phyloP scores from a whole-genome alignment of 2,888 invertebrate genomes.

The Lycaena phlaeas region DNA sequence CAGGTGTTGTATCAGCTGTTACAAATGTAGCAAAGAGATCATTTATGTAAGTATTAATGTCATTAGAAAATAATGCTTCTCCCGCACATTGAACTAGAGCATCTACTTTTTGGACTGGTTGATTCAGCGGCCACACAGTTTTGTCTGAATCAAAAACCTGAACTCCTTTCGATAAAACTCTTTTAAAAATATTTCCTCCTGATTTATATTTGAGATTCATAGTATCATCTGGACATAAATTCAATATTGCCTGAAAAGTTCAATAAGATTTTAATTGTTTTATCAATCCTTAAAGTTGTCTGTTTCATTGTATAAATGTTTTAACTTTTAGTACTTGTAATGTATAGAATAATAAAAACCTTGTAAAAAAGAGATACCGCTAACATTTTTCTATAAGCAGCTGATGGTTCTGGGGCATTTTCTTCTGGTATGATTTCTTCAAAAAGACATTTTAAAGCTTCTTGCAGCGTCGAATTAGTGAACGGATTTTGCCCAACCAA shows the following conservation, averaged over 20 bases:
- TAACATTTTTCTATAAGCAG: conserved; percentile 71
- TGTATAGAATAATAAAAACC: conserved; percentile 22
- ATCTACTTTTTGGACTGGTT: conserved; percentile 83
- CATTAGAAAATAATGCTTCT: conserved; percentile 84
- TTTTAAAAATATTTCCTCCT: conserved; percentile 73
- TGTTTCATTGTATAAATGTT: background rate
- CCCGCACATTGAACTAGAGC: conserved; percentile 79
- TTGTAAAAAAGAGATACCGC: conserved; percentile 77
- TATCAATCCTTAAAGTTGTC: background rate
- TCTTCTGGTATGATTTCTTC: conserved; percentile 34
- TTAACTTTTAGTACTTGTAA: too few species aligned
- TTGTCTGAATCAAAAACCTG: conserved; percentile 81
- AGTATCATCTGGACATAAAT: conserved; percentile 65
- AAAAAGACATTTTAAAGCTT: conserved; percentile 31
- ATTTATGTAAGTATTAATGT: conserved; percentile 75
- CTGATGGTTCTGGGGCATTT: conserved; percentile 67
- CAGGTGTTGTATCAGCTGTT: conserved; percentile 68
- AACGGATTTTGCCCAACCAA: conserved; percentile 53
- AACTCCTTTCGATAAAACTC: conserved; percentile 78
- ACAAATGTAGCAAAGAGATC: conserved; percentile 84
- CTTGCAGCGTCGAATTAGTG: conserved; percentile 50
- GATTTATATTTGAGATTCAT: conserved; percentile 62
- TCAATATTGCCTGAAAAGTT: conserved; percentile 61
- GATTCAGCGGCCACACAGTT: conserved; percentile 79
- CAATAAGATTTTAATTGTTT: conserved; percentile 11